phyloP scores from a whole-genome alignment of 2,797 vertebrate genomes.

The Ciconia nigra region DNA sequence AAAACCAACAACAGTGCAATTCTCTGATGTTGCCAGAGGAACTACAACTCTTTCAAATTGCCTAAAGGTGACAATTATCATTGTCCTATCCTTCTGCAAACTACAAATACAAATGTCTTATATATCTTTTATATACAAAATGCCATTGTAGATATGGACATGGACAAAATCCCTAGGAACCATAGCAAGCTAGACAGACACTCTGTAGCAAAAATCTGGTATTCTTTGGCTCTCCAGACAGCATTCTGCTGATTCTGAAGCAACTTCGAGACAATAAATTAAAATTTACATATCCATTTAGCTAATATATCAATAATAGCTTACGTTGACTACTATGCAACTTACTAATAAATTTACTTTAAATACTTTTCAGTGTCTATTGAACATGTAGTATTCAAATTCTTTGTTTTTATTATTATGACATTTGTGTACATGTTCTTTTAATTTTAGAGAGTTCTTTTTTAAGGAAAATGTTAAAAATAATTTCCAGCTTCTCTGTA shows the following conservation, averaged over 20 bases:
- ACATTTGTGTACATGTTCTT: neutral
- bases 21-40: neutral
- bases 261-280: neutral
- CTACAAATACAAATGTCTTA: neutral
- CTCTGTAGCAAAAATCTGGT: neutral
- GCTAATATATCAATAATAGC: neutral
- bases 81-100: neutral
- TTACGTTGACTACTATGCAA: neutral
- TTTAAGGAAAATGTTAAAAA: neutral
- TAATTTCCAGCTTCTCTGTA: neutral
- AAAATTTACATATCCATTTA: neutral
- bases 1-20: neutral
- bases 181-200: neutral
- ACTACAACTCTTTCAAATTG: neutral
- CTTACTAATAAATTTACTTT: neutral
- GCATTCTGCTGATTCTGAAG: neutral
- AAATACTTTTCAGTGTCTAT: neutral
- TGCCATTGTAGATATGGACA: neutral
- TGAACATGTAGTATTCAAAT: neutral
- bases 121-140: neutral
- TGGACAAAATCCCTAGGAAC: neutral
- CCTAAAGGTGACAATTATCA: neutral
- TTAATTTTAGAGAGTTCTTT: neutral
- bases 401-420: neutral
- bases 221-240: neutral